Evolutionary conservation across 2,888 invertebrate species (phyloP).

Genomic region (Cyrtodaria siliqua): DNA sequence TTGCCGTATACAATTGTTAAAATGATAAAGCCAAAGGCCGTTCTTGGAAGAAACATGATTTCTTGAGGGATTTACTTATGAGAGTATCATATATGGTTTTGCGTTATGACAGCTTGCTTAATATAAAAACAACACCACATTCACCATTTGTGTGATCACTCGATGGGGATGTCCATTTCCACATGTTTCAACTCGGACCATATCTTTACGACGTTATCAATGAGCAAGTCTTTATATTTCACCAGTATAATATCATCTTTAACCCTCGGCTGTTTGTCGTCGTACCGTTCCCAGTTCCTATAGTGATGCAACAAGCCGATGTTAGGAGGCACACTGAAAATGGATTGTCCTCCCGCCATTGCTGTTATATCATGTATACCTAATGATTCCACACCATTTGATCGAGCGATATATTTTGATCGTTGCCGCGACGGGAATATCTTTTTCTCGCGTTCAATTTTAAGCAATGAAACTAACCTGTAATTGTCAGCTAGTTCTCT

Average conservation of each 20-base stretch:
- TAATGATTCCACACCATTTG: neutral
- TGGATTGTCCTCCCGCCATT: neutral
- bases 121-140: no score
- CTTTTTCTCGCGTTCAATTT: constrained; percentile 6
- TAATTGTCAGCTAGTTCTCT: constrained; percentile 11
- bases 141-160: no score
- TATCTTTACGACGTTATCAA: no score
- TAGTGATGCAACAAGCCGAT: constrained; percentile 19
- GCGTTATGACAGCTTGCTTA: no score
- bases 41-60: no score
- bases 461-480: constrained; percentile 7
- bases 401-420: constrained; percentile 11
- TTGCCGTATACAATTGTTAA: no score
- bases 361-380: constrained; percentile 1
- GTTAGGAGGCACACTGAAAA: neutral
- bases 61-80: no score
- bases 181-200: constrained; percentile 11
- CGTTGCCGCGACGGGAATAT: neutral
- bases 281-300: constrained; percentile 15
- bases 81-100: no score
- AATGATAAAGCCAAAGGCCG: no score
- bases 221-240: constrained; percentile 12
- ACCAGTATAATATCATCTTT: constrained; percentile 9
- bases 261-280: neutral
- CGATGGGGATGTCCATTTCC: constrained; percentile 14